Base-by-base conservation (phyloP, 2,888 invertebrate genomes). In the Pilophorus perplexus region DNA sequence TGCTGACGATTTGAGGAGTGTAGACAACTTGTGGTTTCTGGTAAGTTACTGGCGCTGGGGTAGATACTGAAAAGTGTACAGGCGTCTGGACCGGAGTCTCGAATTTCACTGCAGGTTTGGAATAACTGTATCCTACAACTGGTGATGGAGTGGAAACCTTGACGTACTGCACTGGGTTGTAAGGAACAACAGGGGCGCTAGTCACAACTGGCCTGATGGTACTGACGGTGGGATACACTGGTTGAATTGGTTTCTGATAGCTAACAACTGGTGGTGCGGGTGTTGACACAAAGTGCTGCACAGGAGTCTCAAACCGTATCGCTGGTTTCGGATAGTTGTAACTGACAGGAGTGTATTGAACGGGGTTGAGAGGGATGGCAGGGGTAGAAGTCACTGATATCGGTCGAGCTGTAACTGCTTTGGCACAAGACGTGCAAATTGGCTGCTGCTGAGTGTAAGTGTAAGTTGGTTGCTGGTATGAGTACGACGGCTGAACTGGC, bases 191-290 rank as follows among this genome's bases (percentile, higher is more conserved):
- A 5, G 66, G 66, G 14, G 66, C 38, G 33, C 66, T 66, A 12
- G 67, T 64, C 12, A 67, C 38, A 12, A 64, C 64, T 33, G 23
- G 10, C 8, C 50, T 40, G 3, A 64, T 67, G 12, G 54, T 33
- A 25, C 66, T 66, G 22, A 66, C 50, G n/a, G 75, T 75, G 5
- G 74, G 74, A 50, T 69, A 72, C 25, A 71, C 65, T 12, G 69
- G 48, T 14, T 71, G 68, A 18, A 60, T 25, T 25, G 66, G 66
- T 33, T 59, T 27, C 33, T 68, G 68, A 42, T 69, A 67, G 18
- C 60, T 66, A 3, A 66, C 62, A 4, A 54, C 59, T 5, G 64
- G 27, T 3, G 59, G 67, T 23, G 68, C 66, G 16, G 72, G 64
- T 3, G 72, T 73, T 33, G 57, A 54, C n/a, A 62, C 40, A 5